A percentile compares a stretch with the other conserved stretches of the same genome.
These are phyloP conservation scores for Tor tambroides DNA, from an alignment of 2,113 vertebrate genomes.

Conservation along the genomic window DNA sequence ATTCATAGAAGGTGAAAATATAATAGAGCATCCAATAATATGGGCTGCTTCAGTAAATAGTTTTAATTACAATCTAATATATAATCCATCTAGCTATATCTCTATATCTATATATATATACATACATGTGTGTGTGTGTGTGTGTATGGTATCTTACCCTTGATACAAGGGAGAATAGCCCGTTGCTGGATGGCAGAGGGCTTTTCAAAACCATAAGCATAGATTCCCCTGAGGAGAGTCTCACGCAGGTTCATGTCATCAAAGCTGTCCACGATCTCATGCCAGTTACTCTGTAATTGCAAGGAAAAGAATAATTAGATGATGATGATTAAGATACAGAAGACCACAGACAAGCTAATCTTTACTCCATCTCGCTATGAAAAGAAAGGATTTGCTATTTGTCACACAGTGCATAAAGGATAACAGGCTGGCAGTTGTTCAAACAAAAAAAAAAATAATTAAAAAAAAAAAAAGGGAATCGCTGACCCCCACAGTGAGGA, in stretches of 20 bases:
- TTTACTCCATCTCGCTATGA: background rate
- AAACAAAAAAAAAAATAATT: background rate
- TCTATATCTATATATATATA: no score
- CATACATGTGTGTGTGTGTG: background rate
- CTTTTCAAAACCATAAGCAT: constrained; percentile 91
- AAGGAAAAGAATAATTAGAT: background rate
- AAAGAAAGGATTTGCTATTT: background rate
- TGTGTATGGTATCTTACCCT: constrained; percentile 80
- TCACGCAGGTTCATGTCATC: constrained; percentile 93
- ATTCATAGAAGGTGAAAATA: background rate
- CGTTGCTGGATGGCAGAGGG: constrained; percentile 91
- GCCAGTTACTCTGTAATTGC: constrained; percentile 85
- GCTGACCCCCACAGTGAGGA: constrained; percentile 8
- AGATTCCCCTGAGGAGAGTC: constrained; percentile 87
- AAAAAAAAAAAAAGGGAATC: background rate
- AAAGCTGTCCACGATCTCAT: constrained; percentile 91
- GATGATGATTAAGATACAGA: background rate
- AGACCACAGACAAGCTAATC: background rate
- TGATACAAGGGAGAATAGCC: constrained; percentile 90
- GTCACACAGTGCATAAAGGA: constrained; percentile 1
- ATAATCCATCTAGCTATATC: no score
- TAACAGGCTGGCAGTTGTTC: constrained; percentile 6
- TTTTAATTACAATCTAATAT: background rate
- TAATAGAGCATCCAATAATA: background rate
- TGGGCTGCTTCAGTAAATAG: background rate